These are phyloP conservation scores for Bagarius yarrelli DNA, from an alignment of 2,113 vertebrate species.

Conservation along the genomic window DNA sequence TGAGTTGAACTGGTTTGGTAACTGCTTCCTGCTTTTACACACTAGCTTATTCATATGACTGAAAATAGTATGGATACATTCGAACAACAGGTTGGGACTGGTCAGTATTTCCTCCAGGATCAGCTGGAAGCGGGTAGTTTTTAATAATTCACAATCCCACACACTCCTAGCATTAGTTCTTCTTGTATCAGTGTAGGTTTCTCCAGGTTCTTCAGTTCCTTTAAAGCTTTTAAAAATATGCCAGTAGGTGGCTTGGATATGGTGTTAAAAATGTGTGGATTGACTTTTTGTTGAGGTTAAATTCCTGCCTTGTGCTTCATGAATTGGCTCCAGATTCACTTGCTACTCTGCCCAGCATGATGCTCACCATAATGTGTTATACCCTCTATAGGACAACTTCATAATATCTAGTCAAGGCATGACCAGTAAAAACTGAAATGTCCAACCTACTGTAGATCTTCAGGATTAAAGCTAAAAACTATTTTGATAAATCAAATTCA, in stretches of 20 bases:
- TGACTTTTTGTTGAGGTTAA: not conserved
- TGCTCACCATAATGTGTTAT: too few relatives aligned
- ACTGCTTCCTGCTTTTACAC: not conserved
- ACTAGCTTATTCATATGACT: not conserved
- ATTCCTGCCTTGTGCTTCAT: not conserved
- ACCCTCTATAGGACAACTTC: too few relatives aligned
- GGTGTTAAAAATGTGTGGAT: not conserved
- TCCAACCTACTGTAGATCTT: not conserved
- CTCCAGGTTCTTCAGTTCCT: not conserved
- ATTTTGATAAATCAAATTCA: not conserved
- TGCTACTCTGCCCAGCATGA: not conserved
- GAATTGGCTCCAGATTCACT: not conserved
- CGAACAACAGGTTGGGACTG: not conserved
- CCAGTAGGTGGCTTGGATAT: not conserved
- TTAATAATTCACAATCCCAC: not conserved
- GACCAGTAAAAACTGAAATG: not conserved
- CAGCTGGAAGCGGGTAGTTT: not conserved
- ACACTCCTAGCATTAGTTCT: not conserved
- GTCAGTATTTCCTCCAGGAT: not conserved
- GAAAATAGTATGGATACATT: not conserved
- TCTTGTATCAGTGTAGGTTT: not conserved
- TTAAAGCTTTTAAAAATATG: not conserved
- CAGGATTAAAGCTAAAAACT: not conserved
- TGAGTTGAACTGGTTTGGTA: not conserved
- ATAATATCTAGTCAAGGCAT: not conserved